phyloP scores from a whole-genome alignment of 2,888 invertebrate species.

The Actias luna region DNA sequence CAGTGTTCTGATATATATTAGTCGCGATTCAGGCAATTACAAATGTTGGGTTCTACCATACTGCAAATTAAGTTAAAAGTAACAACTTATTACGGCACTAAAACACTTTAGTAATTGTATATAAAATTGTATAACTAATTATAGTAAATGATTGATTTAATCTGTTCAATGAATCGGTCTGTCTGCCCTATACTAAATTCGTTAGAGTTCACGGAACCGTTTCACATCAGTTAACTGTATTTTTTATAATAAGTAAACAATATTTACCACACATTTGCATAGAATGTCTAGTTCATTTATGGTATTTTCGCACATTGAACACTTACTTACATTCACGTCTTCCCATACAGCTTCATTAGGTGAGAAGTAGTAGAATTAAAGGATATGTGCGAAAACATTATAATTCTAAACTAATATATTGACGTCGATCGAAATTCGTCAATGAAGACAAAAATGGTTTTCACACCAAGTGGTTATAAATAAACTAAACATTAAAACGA shows the following conservation, averaged over 20 bases:
- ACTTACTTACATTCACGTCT: background rate
- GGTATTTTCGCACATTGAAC: background rate
- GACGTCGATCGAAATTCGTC: constrained; percentile 3
- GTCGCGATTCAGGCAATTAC: too few species aligned
- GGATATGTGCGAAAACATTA: constrained; percentile 7
- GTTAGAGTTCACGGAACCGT: background rate
- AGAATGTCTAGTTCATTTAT: background rate
- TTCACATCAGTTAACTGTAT: background rate
- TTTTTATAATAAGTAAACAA: background rate
- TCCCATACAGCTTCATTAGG: background rate
- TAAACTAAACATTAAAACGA: background rate
- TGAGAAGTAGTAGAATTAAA: constrained; percentile 3
- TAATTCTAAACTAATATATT: background rate
- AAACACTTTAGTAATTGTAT: background rate
- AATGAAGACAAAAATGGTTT: constrained; percentile 6
- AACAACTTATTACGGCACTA: background rate
- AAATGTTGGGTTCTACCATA: too few species aligned
- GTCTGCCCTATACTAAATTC: background rate
- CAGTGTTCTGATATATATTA: too few species aligned
- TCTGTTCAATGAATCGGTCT: background rate
- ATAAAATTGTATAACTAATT: background rate
- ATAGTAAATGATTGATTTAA: background rate
- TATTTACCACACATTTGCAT: background rate
- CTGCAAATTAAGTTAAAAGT: background rate
- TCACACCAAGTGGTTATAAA: background rate